Evolutionary conservation across 2,888 invertebrate species (phyloP).

Genomic region (Drosophila suboccidentalis): DNA sequence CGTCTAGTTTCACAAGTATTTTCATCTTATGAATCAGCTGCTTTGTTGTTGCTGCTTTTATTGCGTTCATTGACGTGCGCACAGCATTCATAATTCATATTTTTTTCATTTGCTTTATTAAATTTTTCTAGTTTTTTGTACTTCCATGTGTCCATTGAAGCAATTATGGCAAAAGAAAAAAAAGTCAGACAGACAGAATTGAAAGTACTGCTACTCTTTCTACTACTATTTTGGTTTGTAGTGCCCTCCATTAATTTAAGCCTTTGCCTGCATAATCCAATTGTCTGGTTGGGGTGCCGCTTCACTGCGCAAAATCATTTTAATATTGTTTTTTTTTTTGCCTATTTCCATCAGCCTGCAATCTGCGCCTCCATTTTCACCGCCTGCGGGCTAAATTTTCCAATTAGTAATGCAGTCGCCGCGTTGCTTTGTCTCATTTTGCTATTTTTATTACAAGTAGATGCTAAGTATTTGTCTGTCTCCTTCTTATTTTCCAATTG

Average conservation of each 20-base stretch:
- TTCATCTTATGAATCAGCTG: slow-evolving; percentile 65
- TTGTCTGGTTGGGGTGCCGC: slow-evolving; percentile 47
- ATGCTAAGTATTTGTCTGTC: slow-evolving; percentile 39
- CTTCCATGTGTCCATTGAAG: no score
- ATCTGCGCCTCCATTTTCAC: slow-evolving; percentile 51
- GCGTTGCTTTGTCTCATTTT: slow-evolving; percentile 36
- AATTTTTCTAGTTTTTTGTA: slow-evolving; percentile 12
- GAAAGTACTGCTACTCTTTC: slow-evolving; percentile 19
- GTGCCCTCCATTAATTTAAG: slow-evolving; percentile 55
- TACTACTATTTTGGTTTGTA: slow-evolving; percentile 26
- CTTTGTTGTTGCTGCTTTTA: slow-evolving; percentile 27
- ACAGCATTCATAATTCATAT: slow-evolving; percentile 60
- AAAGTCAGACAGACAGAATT: neutral
- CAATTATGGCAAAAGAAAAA: slow-evolving; percentile 47
- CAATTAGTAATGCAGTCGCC: slow-evolving; percentile 62
- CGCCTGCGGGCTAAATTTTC: slow-evolving; percentile 53
- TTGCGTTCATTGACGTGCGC: slow-evolving; percentile 60
- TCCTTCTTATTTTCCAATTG: slow-evolving; percentile 25
- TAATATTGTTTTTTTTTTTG: slow-evolving; percentile 21
- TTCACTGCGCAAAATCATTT: slow-evolving; percentile 61
- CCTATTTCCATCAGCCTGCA: slow-evolving; percentile 13
- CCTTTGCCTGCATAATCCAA: slow-evolving; percentile 60
- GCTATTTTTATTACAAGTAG: slow-evolving; percentile 66
- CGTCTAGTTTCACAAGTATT: slow-evolving; percentile 14
- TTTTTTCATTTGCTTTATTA: slow-evolving; percentile 36